Evolutionary conservation across 2,888 invertebrate genomes (phyloP), one percentile per base, ranked within the genome.

Genomic region (Drosophila anceps): DNA sequence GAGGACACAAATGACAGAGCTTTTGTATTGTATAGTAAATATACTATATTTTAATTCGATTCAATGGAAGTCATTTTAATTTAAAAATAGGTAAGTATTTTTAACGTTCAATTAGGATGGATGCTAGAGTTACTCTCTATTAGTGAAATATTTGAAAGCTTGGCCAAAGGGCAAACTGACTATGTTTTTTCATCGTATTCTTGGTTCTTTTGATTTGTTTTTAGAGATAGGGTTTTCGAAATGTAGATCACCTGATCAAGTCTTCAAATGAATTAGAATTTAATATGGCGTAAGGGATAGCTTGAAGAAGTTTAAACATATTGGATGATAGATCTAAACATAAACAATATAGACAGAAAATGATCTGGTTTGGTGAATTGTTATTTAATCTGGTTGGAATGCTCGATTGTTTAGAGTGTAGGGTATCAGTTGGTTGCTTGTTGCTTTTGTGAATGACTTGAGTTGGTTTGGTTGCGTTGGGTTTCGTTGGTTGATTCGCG

Each of bases 371-470:
- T 18, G 13, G 2, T 8, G 9, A 8, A 15, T 7, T 20, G 18
- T 24, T 44, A 13, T 43, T 44, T 0, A 48, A 48, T 10, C 10
- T 10, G 0, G 7, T 35, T 10, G n/a, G 10, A 10, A 61, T 63
- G 61, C 54, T 29, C 24, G 1, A 9, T 13, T 5, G 39, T 12
- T 35, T 0, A 8, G 4, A 1, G 55, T 69, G 77, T 72, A 82
- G 88, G 71, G 85, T 50, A 73, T 73, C 50, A 62, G 31, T 15
- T 60, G 50, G 67, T 59, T 41, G 50, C 39, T 68, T 66, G 67
- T 67, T 57, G 46, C 43, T 44, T 82, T 83, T 85, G 83, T 85
- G 87, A 87, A 87, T 87, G 84, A 73, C 87, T 87, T 44, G 35
- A 61, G 57, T 69, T 68, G 62, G 44, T 27, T 61, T 61, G 74